phyloP scores from a whole-genome alignment of 2,888 invertebrate species.

The Fragum sueziense region DNA sequence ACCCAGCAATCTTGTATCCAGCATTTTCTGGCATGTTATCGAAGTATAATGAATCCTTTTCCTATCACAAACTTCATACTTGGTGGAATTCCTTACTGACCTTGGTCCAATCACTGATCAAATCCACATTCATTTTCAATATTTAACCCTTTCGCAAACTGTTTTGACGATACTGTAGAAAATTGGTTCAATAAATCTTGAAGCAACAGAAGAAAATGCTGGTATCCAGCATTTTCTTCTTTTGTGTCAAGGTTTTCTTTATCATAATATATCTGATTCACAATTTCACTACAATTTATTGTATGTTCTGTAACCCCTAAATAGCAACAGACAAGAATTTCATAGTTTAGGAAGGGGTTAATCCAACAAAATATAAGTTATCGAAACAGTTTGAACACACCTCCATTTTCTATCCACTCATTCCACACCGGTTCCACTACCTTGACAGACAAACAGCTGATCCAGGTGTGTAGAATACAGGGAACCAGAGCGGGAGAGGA shows the following conservation, averaged over 20 bases:
- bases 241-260: no score
- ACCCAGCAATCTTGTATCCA: neutral
- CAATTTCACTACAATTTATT: no score
- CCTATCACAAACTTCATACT: neutral
- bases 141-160: no score
- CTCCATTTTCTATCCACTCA: neutral
- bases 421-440: constrained; percentile 17
- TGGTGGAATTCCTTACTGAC: neutral
- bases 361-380: no score
- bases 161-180: no score
- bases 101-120: neutral
- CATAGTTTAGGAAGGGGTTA: no score
- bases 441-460: constrained; percentile 37
- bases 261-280: no score
- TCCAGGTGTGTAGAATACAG: constrained; percentile 18
- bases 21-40: neutral
- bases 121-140: neutral
- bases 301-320: no score
- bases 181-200: no score
- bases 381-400: constrained; percentile 3
- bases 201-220: no score
- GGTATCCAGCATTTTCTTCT: no score
- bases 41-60: neutral
- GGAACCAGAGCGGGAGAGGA: neutral
- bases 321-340: no score